Percentiles rank a stretch among this genome's conserved stretches.
Conservation (phyloP, 2,888 invertebrate species). For the Nasonia oneida region DNA sequence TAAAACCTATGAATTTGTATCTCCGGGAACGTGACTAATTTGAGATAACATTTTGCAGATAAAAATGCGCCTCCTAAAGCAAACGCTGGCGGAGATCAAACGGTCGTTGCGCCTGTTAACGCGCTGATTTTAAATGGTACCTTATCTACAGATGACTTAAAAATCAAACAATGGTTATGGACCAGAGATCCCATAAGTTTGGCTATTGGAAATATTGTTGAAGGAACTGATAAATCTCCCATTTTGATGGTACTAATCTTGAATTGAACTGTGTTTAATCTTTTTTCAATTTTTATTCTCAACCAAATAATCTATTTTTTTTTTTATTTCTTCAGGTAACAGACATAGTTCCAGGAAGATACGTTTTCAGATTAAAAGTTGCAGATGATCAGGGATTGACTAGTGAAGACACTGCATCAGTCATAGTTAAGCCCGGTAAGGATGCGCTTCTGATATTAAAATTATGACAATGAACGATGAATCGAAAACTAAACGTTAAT, state of each 20-base stretch:
- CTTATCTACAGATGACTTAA: slow-evolving; percentile 91
- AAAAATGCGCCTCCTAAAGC: slow-evolving; percentile 94
- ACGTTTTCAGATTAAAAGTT: slow-evolving; percentile 93
- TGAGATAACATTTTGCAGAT: slow-evolving; percentile 81
- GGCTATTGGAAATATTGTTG: slow-evolving; percentile 91
- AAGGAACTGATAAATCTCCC: slow-evolving; percentile 87
- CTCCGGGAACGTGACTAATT: slow-evolving; percentile 33
- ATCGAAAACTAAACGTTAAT: slow-evolving; percentile 10
- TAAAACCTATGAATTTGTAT: background rate
- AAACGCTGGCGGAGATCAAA: slow-evolving; percentile 92
- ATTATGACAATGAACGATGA: slow-evolving; percentile 9
- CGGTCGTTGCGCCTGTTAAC: slow-evolving; percentile 87
- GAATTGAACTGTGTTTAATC: slow-evolving; percentile 1
- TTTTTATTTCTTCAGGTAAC: slow-evolving; percentile 82
- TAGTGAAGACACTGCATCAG: slow-evolving; percentile 90
- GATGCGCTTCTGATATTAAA: background rate
- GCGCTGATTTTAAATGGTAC: slow-evolving; percentile 92
- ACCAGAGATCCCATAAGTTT: slow-evolving; percentile 87
- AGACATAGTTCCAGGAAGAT: slow-evolving; percentile 92
- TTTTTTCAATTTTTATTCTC: background rate
- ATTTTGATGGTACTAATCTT: slow-evolving; percentile 83
- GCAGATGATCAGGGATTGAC: slow-evolving; percentile 93
- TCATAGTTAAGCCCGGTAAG: slow-evolving; percentile 87
- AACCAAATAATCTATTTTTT: no score
- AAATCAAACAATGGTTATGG: slow-evolving; percentile 92